Conservation (phyloP, 2,113 vertebrate species). For the Notiomystis cincta region DNA sequence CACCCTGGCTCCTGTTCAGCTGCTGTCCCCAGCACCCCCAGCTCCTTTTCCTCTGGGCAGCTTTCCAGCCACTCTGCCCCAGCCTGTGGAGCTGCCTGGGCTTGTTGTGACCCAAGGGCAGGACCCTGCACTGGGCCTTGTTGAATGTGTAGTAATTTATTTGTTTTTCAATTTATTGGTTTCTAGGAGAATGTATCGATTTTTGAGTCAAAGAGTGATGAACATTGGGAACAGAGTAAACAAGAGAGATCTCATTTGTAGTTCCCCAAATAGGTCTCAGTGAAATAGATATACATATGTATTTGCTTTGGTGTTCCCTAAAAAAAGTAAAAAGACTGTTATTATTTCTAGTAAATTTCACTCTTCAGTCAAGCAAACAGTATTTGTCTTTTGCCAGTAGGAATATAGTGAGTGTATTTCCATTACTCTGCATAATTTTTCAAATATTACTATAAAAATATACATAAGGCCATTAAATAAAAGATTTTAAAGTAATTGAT, state of each 20-base stretch:
- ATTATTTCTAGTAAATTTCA: background rate
- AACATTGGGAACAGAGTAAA: background rate
- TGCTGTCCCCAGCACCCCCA: background rate
- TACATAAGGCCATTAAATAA: background rate
- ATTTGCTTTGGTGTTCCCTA: background rate
- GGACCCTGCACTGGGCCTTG: fast-evolving
- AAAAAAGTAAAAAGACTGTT: background rate
- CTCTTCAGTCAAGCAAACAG: background rate
- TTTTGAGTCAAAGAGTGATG: background rate
- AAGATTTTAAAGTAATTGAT: background rate
- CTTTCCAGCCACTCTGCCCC: background rate
- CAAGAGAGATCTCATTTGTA: background rate
- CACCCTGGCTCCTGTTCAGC: background rate
- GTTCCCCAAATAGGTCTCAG: background rate
- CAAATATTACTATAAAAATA: background rate
- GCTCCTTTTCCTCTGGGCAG: background rate
- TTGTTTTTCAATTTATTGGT: background rate
- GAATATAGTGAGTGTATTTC: background rate
- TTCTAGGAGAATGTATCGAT: background rate
- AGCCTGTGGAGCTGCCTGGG: background rate
- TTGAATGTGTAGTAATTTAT: background rate
- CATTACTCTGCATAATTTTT: background rate
- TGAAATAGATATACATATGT: background rate
- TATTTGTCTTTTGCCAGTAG: background rate
- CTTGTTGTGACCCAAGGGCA: fast-evolving